Evolutionary conservation across 2,113 vertebrate genomes (phyloP), one percentile per base, ranked within the genome.

Genomic region (Erythrocebus patas): DNA sequence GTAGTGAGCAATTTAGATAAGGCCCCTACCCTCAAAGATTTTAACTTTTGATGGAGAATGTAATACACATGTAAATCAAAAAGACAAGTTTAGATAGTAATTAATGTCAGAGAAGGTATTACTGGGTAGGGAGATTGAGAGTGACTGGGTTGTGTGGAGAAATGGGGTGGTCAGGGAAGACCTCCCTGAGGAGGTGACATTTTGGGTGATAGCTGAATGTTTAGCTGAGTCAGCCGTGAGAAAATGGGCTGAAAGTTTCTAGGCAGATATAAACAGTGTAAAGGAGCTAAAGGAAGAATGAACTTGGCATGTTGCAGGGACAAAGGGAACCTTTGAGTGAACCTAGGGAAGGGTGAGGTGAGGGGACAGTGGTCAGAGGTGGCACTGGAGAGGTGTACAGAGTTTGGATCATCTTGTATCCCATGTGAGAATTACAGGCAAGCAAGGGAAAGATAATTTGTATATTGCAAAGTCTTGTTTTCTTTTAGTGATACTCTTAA

Each of bases 11-110:
- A 14, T 83, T 66, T 91, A 76, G 23, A 27, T 88, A 48, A 70
- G 30, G 6, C 43, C 27, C 18, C 23, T 93, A 25, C 2, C 20
- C 30, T 93, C 38, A 45, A 66, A 83, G 27, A 86, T 25, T 52
- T 96, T 96, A 59, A 22, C 40, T 89, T 93, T 90, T 93, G 66
- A 5, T 86, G 52, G 35, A 91, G 32, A 80, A 78, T 45, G 50
- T 8, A 38, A 43, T 85, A 40, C 61, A 83, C 30, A n/a, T 90
- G 23, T 61, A 87, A 91, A 86, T 10, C 35, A 73, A 85, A 85
- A 59, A 72, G 73, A 57, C 40, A 18, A 64, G 59, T 93, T 87
- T 83, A 87, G 43, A 55, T 95, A 82, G 72, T 89, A 48, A 43
- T 64, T 27, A 82, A 30, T 92, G 55, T 16, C 75, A 70, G 79